phyloP scores from a whole-genome alignment of 2,797 vertebrate genomes.

The Arrhamphus sclerolepis region DNA sequence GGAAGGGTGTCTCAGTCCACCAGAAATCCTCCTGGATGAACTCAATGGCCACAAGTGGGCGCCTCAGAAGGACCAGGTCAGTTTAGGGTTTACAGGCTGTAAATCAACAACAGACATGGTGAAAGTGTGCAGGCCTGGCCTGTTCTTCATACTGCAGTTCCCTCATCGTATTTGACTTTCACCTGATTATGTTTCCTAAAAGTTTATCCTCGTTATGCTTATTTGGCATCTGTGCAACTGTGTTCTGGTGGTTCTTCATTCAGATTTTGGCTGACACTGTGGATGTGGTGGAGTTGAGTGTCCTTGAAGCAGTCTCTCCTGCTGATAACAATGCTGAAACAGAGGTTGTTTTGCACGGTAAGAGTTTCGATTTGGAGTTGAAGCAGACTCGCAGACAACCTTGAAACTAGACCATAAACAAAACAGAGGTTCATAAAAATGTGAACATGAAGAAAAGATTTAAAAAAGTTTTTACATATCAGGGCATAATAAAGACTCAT shows the following conservation, averaged over 20 bases:
- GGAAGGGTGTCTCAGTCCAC: conserved; percentile 28
- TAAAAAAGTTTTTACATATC: too few species aligned
- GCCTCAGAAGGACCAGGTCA: conserved; percentile 57
- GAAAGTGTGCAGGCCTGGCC: too few species aligned
- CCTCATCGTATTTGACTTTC: background rate
- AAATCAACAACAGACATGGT: background rate
- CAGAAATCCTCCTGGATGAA: conserved; percentile 38
- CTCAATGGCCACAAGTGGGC: conserved; percentile 33
- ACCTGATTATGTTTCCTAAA: background rate
- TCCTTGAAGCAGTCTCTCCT: conserved; percentile 12
- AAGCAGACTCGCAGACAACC: background rate
- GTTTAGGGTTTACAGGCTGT: conserved; percentile 11
- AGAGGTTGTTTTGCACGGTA: conserved; percentile 46
- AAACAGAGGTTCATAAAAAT: background rate
- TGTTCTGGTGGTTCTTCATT: conserved; percentile 2
- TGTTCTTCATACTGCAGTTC: background rate
- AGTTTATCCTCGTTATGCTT: background rate
- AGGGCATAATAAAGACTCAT: too few species aligned
- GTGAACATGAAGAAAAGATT: background rate
- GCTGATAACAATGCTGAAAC: background rate
- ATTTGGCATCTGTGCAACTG: background rate
- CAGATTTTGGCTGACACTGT: conserved; percentile 38
- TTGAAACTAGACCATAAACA: background rate
- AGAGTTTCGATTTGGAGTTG: background rate
- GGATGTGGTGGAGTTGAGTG: conserved; percentile 12